Conservation (phyloP, 2,888 invertebrate species). For the Macroteleia sp. region DNA sequence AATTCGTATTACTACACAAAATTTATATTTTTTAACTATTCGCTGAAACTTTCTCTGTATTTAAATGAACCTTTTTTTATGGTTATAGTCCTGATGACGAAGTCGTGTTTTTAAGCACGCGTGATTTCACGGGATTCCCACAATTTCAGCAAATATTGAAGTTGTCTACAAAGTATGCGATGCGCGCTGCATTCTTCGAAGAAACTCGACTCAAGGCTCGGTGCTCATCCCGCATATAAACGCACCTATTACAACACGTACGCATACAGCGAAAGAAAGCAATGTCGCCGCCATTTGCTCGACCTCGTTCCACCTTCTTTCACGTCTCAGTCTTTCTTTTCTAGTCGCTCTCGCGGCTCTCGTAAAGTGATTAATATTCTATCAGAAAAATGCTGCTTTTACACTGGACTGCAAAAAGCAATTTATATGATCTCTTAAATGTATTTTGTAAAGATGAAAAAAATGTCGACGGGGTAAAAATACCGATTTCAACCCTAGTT, state of each 20-base stretch:
- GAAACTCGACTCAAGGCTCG: conserved; percentile 50
- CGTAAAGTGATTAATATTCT: conserved; percentile 45
- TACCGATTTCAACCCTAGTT: too few relatives aligned
- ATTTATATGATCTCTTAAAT: too few relatives aligned
- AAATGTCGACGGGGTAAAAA: too few relatives aligned
- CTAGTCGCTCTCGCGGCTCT: conserved; percentile 31
- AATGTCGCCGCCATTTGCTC: conserved; percentile 62
- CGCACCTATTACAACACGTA: conserved; percentile 60
- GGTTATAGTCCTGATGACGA: too few relatives aligned
- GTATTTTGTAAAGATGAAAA: too few relatives aligned
- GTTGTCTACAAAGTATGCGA: conserved; percentile 71
- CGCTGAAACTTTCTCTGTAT: too few relatives aligned
- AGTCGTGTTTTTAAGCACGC: conserved; percentile 67
- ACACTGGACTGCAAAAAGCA: background rate
- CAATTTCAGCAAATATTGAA: conserved; percentile 79
- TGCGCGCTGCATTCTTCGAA: conserved; percentile 71
- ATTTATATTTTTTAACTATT: too few relatives aligned
- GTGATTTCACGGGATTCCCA: conserved; percentile 69
- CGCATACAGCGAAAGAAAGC: conserved; percentile 52
- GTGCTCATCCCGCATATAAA: conserved; percentile 57
- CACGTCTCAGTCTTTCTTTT: conserved; percentile 44
- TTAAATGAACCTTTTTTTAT: too few relatives aligned
- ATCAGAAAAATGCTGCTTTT: conserved; percentile 28
- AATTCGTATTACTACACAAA: too few relatives aligned
- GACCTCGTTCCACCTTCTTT: conserved; percentile 65